Percentiles rank a stretch among this genome's conserved stretches.
These are phyloP conservation scores for Styela clava DNA, from an alignment of 23 tunicate species.

Conservation along the genomic window DNA sequence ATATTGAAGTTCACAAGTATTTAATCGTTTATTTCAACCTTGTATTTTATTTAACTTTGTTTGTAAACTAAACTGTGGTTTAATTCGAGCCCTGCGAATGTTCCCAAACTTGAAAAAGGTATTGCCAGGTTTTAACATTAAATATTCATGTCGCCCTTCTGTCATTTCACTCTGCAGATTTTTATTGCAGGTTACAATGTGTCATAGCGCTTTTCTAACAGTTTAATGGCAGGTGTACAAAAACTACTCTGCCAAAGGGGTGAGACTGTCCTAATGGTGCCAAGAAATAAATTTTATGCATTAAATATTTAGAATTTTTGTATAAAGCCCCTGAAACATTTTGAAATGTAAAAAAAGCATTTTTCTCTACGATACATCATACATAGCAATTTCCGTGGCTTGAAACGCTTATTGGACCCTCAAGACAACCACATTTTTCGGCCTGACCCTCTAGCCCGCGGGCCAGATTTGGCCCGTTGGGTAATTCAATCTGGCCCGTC, in stretches of 20 bases:
- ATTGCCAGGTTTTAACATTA: neutral
- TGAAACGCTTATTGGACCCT: too few relatives aligned
- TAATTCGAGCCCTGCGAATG: neutral
- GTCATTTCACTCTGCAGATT: neutral
- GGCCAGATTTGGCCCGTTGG: too few relatives aligned
- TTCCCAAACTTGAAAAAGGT: neutral
- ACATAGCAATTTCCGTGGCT: too few relatives aligned
- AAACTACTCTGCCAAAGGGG: neutral
- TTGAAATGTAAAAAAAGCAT: too few relatives aligned
- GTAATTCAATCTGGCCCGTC: too few relatives aligned
- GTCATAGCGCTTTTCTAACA: neutral
- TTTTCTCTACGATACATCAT: neutral
- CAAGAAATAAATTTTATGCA: too few relatives aligned
- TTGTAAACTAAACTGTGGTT: neutral
- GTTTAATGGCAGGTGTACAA: neutral
- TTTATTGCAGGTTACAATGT: neutral
- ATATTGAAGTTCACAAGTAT: too few relatives aligned
- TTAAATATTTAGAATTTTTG: neutral
- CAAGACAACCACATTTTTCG: too few relatives aligned
- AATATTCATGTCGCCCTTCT: neutral
- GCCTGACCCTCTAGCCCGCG: too few relatives aligned
- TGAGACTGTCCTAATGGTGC: too few relatives aligned
- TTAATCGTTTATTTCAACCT: neutral
- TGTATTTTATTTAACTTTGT: neutral
- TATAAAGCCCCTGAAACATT: neutral